A percentile compares a stretch with the other conserved stretches of the same genome.
phyloP scores from a whole-genome alignment of 2,888 invertebrate genomes.

The Nephrotoma appendiculata region DNA sequence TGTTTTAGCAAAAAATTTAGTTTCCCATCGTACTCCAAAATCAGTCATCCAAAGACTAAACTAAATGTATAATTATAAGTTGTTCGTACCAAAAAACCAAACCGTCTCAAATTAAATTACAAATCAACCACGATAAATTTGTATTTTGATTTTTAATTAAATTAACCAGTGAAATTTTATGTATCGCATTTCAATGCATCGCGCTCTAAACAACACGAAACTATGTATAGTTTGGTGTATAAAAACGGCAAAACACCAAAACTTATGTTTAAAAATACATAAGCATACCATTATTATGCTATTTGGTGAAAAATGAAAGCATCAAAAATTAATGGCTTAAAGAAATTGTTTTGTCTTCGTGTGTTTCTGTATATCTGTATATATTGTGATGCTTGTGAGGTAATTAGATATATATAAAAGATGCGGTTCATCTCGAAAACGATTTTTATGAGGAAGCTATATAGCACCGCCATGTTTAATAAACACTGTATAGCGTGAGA shows the following conservation, averaged over 20 bases:
- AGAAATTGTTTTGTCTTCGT: not conserved
- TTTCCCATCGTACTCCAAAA: not conserved
- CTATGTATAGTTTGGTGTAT: not conserved
- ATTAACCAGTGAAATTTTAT: not conserved
- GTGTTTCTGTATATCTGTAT: not conserved
- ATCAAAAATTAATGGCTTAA: not conserved
- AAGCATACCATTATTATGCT: not conserved
- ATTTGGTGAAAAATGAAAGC: not conserved
- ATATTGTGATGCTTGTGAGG: not conserved
- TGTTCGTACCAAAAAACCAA: not conserved
- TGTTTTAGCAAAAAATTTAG: not conserved
- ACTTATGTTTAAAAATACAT: not conserved
- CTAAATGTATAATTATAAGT: not conserved
- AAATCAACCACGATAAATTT: not conserved
- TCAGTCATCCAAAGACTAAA: not conserved
- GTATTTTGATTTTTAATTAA: not conserved
- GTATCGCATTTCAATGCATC: not conserved
- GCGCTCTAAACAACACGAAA: not conserved
- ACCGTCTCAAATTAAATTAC: not conserved
- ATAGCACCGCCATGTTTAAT: not conserved
- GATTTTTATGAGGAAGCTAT: not conserved
- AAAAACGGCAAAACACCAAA: not conserved
- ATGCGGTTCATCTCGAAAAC: not conserved
- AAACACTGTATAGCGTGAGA: not conserved
- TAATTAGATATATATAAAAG: not conserved